Percentiles rank a stretch among this genome's conserved stretches.
Evolutionary conservation across 1,140 invertebrate species (phyloP).

Genomic region (Ceratina japonica): DNA sequence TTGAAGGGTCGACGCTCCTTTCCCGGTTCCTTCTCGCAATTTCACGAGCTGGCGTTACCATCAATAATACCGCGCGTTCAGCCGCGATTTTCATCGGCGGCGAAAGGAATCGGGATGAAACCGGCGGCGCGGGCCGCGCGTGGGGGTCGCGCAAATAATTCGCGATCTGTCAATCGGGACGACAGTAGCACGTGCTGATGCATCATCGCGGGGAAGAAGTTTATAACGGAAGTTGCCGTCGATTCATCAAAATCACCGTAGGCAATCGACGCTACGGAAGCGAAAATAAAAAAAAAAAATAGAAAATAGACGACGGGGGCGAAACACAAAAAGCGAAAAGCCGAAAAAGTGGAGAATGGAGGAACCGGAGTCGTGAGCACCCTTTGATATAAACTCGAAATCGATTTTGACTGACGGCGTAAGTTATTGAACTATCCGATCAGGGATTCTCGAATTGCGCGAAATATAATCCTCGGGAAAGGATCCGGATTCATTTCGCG

Average conservation of each 20-base stretch:
- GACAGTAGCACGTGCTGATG: slow-evolving; percentile 21
- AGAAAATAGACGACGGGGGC: not conserved
- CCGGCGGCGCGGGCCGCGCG: not conserved
- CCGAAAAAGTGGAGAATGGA: not conserved
- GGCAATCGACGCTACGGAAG: slow-evolving; percentile 20
- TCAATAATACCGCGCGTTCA: slow-evolving; percentile 12
- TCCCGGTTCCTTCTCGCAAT: not conserved
- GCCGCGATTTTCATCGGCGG: slow-evolving; percentile 1
- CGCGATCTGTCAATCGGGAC: slow-evolving; percentile 32
- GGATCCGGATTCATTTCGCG: not conserved
- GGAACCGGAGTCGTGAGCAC: not conserved
- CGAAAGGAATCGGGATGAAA: slow-evolving; percentile 13
- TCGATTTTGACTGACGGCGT: not conserved
- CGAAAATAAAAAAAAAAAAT: not conserved
- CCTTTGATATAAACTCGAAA: not conserved
- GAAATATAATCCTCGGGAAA: not conserved
- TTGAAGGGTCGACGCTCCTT: not conserved
- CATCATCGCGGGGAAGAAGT: slow-evolving; percentile 31
- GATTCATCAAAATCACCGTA: slow-evolving; percentile 41
- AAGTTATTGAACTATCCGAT: not conserved
- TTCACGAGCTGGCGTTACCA: not conserved
- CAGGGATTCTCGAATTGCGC: not conserved
- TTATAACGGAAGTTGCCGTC: slow-evolving; percentile 34
- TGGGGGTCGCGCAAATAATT: slow-evolving; percentile 21
- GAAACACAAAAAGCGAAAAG: not conserved